phyloP scores from a whole-genome alignment of 2,113 vertebrate genomes.

The Pseudopodoces humilis region DNA sequence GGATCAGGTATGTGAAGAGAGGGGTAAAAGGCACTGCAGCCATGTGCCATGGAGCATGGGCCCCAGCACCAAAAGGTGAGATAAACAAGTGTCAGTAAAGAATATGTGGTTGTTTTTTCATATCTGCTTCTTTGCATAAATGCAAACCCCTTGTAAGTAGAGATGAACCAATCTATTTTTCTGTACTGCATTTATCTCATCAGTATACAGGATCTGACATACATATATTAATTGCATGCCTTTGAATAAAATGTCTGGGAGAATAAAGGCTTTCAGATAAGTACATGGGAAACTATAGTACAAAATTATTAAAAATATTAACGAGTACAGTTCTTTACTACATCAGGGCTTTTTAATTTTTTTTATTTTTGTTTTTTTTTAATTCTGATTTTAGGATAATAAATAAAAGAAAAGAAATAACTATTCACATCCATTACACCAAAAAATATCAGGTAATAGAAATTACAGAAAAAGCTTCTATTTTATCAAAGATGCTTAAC shows the following conservation, averaged over 20 bases:
- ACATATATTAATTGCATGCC: not conserved
- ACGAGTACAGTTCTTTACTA: not conserved
- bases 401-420: not conserved
- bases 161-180: not conserved
- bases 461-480: not conserved
- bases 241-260: constrained; percentile 16
- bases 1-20: not conserved
- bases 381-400: not conserved
- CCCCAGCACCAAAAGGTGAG: not conserved
- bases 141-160: not conserved
- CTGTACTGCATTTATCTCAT: constrained; percentile 12
- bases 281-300: not conserved
- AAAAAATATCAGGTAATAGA: not conserved
- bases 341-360: not conserved
- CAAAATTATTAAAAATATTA: constrained; percentile 20
- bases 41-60: fast-evolving
- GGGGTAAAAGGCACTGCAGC: not conserved
- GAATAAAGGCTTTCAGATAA: constrained; percentile 10
- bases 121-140: not conserved
- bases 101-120: not conserved
- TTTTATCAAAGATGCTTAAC: not conserved
- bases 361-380: not conserved
- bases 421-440: not conserved
- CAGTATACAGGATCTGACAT: not conserved
- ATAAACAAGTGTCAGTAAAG: not conserved